Base-by-base conservation (phyloP, 1,140 invertebrate species). In the Drosophila littoralis region DNA sequence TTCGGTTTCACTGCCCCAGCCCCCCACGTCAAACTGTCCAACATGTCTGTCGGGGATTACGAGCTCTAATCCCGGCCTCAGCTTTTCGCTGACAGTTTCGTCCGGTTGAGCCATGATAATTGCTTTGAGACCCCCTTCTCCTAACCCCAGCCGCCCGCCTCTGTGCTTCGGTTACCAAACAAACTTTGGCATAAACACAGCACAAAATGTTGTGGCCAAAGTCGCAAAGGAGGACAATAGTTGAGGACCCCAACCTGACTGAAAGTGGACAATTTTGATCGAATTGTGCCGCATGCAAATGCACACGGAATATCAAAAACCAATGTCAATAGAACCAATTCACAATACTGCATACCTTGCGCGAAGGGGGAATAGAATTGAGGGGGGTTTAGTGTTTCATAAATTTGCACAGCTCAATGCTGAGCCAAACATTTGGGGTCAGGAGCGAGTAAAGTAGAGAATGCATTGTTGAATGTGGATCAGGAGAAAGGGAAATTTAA, bases 11-110 rank as follows among this genome's bases (percentile, higher is more conserved):
- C 4, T 17, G 43, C 13, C 43, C 7, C 43, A 17, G 43, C 6
- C 45, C 12, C 55, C 7, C 40, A 7, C 15, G 51, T 45, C 28
- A 43, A 65, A 55, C 63, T 65, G 63, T 65, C 51, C 40, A 70
- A 75, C 57, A 63, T 52, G 52, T 70, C 66, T 61, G n/a, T 15
- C 42, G 32, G 38, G 58, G 66, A 51, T 75, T 75, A 69, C 58
- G 12, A 38, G 32, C 33, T 40, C 45, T 70, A 70, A 63, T 57
- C 51, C 59, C 15, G 33, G 5, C 60, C 36, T 22, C 43, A 51
- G 69, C 46, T 42, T 75, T 43, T 13, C 35, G 43, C 65, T 70
- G 66, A 63, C 72, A 70, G 32, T 63, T 63, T 69, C 5, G 57
- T 32, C 35, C 33, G 45, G 51, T 55, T 61, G 12, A 51, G 42